phyloP scores from a whole-genome alignment of 2,113 vertebrate genomes.

The Cyanistes caeruleus region DNA sequence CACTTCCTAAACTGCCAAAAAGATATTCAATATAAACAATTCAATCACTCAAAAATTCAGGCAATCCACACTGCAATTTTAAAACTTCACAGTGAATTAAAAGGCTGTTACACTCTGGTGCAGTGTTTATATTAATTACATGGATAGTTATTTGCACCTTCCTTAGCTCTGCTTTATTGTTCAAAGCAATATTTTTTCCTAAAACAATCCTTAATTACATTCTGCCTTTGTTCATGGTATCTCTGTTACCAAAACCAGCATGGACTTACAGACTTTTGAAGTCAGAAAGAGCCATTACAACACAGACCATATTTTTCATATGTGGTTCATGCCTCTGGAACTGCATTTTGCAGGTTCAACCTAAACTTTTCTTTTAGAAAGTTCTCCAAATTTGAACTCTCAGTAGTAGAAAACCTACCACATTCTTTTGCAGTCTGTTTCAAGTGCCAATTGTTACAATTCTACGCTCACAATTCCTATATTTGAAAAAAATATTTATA shows the following conservation, averaged over 20 bases:
- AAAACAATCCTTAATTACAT: background rate
- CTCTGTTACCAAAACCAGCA: background rate
- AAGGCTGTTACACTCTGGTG: background rate
- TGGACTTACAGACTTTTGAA: background rate
- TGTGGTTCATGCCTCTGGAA: background rate
- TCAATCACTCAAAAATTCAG: background rate
- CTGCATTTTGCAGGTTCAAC: background rate
- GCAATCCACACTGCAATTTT: background rate
- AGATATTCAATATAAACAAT: background rate
- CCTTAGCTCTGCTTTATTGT: background rate
- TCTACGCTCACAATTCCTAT: background rate
- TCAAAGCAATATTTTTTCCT: background rate
- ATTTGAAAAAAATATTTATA: background rate
- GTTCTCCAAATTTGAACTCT: background rate
- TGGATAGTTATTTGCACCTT: background rate
- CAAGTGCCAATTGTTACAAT: background rate
- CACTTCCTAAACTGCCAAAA: slow-evolving; percentile 15
- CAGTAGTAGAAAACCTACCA: background rate
- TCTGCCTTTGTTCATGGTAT: background rate
- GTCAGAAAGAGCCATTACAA: background rate
- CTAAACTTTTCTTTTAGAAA: background rate
- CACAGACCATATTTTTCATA: background rate
- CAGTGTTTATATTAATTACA: background rate
- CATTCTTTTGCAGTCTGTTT: background rate
- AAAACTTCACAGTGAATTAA: background rate